Conservation (phyloP, 1,140 invertebrate species). For the Drosophila pachea region DNA sequence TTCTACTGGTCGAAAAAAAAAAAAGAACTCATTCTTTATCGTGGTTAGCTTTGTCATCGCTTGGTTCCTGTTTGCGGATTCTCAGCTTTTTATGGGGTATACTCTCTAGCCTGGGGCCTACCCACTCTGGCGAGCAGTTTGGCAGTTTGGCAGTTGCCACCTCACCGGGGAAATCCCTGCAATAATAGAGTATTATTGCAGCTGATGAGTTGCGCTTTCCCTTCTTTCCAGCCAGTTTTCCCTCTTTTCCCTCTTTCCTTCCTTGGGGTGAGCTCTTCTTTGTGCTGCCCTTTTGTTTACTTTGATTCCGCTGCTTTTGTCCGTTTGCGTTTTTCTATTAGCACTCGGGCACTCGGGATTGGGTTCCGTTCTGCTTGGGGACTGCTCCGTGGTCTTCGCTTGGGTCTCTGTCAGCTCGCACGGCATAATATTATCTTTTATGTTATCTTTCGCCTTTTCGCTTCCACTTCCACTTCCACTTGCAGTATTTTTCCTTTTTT, state of each 20-base stretch:
- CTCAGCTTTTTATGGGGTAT: conserved; percentile 1
- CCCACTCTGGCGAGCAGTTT: too few species aligned
- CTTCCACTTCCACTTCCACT: conserved; percentile 17
- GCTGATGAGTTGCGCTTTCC: background rate
- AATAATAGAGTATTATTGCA: background rate
- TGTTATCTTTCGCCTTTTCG: conserved; percentile 75
- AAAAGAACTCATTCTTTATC: conserved; percentile 45
- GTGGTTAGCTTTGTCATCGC: conserved; percentile 49
- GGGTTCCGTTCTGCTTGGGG: background rate
- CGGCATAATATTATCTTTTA: conserved; percentile 74
- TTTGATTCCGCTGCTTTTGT: conserved; percentile 41
- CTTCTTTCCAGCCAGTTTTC: background rate
- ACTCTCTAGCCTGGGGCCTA: background rate
- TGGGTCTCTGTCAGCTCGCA: conserved; percentile 44
- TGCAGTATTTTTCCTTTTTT: conserved; percentile 4
- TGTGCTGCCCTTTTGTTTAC: conserved; percentile 42
- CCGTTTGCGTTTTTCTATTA: conserved; percentile 33
- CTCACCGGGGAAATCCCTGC: too few species aligned
- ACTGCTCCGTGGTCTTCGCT: background rate
- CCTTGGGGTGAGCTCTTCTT: conserved; percentile 11
- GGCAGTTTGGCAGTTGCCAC: too few species aligned
- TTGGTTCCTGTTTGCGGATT: conserved; percentile 23
- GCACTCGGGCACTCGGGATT: conserved; percentile 3
- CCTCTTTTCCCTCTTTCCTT: background rate
- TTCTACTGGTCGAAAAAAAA: background rate